phyloP scores from a whole-genome alignment of 2,888 invertebrate genomes.

The Bembecia ichneumoniformis region DNA sequence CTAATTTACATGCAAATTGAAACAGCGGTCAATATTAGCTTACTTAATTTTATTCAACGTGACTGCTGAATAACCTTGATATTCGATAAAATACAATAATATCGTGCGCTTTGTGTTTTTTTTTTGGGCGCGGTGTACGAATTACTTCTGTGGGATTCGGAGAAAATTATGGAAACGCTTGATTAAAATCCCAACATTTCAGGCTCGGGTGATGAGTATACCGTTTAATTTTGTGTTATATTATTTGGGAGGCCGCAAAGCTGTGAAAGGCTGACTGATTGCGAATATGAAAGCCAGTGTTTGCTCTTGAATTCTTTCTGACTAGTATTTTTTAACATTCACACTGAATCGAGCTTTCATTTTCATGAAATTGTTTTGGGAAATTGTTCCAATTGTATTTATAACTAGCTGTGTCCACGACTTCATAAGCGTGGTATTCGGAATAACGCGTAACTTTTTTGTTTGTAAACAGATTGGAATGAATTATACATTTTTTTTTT shows the following conservation, averaged over 20 bases:
- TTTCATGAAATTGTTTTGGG: too few relatives aligned
- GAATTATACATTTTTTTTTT: too few relatives aligned
- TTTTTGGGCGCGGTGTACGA: background rate
- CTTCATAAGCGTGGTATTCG: too few relatives aligned
- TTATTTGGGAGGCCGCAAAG: conserved; percentile 12
- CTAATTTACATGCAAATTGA: conserved; percentile 42
- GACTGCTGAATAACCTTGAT: background rate
- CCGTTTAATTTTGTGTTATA: conserved; percentile 1
- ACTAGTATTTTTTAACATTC: too few relatives aligned
- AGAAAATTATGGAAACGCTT: background rate
- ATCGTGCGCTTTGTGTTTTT: background rate
- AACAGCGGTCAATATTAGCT: conserved; percentile 34
- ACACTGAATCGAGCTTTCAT: too few relatives aligned
- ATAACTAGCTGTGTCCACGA: too few relatives aligned
- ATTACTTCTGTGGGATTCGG: background rate
- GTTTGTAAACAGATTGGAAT: too few relatives aligned
- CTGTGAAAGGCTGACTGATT: conserved; percentile 13
- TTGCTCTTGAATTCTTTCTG: too few relatives aligned
- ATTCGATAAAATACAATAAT: background rate
- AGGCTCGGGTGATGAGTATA: background rate
- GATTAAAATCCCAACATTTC: background rate
- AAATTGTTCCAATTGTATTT: too few relatives aligned
- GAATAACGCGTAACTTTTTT: too few relatives aligned
- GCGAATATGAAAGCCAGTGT: background rate
- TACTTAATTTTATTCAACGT: conserved; percentile 23